These are phyloP conservation scores for Nephrotoma flavescens DNA, from an alignment of 2,888 invertebrate species.

Conservation along the genomic window DNA sequence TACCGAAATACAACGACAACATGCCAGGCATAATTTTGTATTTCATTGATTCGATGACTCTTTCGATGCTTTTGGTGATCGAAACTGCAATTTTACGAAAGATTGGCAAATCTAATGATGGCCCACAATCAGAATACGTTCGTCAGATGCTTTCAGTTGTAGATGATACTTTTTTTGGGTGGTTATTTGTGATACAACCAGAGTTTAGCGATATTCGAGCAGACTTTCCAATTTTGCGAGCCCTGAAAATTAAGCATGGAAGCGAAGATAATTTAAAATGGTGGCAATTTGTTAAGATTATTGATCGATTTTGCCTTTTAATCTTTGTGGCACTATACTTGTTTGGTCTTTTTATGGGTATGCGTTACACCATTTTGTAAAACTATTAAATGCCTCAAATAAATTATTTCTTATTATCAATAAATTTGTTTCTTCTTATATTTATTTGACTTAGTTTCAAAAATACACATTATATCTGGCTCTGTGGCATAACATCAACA, in stretches of 20 bases:
- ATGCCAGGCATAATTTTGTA: neutral
- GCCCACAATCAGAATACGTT: neutral
- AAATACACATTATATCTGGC: too few relatives aligned
- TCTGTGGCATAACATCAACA: neutral
- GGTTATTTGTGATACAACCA: neutral
- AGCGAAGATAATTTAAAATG: constrained; percentile 5
- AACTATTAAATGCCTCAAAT: too few relatives aligned
- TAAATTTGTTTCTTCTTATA: neutral
- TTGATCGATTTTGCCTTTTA: constrained; percentile 10
- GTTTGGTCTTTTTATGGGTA: neutral
- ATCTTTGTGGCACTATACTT: neutral
- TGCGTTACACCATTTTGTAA: neutral
- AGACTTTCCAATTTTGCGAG: neutral
- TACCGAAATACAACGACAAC: neutral
- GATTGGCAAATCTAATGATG: neutral
- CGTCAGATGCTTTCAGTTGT: neutral
- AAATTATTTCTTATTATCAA: neutral
- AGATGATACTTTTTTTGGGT: neutral
- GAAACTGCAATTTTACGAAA: neutral
- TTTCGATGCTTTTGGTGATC: neutral
- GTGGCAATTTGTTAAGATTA: constrained; percentile 8
- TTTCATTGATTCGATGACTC: neutral
- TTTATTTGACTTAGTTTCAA: neutral
- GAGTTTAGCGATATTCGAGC: neutral
- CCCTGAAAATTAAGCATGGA: neutral